Base-by-base conservation (phyloP, 1,140 invertebrate genomes). In the Monomorium pharaonis region DNA sequence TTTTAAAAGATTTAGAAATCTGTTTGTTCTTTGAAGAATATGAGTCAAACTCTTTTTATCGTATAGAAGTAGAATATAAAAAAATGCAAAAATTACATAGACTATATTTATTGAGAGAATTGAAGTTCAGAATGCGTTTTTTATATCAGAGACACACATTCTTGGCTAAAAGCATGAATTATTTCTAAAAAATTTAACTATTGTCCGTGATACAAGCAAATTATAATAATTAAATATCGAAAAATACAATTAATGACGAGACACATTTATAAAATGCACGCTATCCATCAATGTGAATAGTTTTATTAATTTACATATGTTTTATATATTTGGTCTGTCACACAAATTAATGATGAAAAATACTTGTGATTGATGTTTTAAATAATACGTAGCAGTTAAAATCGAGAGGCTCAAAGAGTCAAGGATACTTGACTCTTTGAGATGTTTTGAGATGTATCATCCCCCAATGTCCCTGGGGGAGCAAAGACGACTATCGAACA, bases 401-500 rank as follows among this genome's bases (percentile, higher is more conserved):
- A 69, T 44, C 27, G n/a, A 86, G 75, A 86, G 83, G 62, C 33
- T 10, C n/a, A n/a, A n/a, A n/a, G 54, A 44, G 27, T 12, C 33
- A 72, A n/a, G 33, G 44, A 80, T 10, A 51, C 67, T n/a, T n/a
- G n/a, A n/a, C n/a, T n/a, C n/a, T n/a, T n/a, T n/a, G n/a, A n/a
- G n/a, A n/a, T n/a, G 24, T 88, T 77, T 21, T 67, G 58, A 58
- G 77, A 87, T 60, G 88, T 89, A 89, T 89, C 65, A 74, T 47
- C 75, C n/a, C 42, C 44, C 16, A 60, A 80, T 74, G 49, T 81
- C 74, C 63, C 85, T 44, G 37, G 69, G 84, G 80, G 9, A 44
- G n/a, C 62, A 58, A 72, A 81, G 80, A 84, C 62, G 88, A 86
- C 86, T 83, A 89, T 90, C 76, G 56, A 60, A 70, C 74, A 87